Evolutionary conservation across 2,797 vertebrate genomes (phyloP).

Genomic region (Chrosomus eos): DNA sequence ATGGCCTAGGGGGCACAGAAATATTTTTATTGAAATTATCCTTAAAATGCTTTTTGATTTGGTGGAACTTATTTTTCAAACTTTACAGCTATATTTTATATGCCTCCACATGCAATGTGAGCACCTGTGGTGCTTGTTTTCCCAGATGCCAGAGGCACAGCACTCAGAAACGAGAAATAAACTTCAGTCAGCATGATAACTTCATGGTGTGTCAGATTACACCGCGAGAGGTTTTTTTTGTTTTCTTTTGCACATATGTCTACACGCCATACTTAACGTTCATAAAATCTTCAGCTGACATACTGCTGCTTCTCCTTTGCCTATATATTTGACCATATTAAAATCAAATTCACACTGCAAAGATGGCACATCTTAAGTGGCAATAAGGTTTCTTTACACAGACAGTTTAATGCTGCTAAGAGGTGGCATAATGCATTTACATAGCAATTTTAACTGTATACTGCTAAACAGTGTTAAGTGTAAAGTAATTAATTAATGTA

Average conservation of each 20-base stretch:
- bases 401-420: not conserved
- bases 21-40: slow-evolving; percentile 1
- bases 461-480: too few species aligned
- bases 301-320: not conserved
- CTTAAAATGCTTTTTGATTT: not conserved
- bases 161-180: not conserved
- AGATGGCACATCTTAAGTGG: not conserved
- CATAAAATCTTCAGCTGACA: slow-evolving; percentile 26
- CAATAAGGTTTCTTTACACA: not conserved
- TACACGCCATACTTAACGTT: slow-evolving; percentile 6
- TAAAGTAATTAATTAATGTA: not conserved
- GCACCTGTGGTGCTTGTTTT: slow-evolving; percentile 10
- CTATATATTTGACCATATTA: slow-evolving; percentile 8
- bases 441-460: not conserved
- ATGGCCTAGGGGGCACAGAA: slow-evolving; percentile 18
- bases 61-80: not conserved
- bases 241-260: not conserved
- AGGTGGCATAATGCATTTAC: not conserved
- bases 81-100: not conserved
- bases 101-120: not conserved
- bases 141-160: slow-evolving; percentile 13
- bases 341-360: not conserved
- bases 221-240: not conserved
- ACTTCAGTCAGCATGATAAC: slow-evolving; percentile 12
- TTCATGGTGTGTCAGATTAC: slow-evolving; percentile 15